Evolutionary conservation across 1,140 invertebrate species (phyloP).

Genomic region (Leptopilina boulardi): DNA sequence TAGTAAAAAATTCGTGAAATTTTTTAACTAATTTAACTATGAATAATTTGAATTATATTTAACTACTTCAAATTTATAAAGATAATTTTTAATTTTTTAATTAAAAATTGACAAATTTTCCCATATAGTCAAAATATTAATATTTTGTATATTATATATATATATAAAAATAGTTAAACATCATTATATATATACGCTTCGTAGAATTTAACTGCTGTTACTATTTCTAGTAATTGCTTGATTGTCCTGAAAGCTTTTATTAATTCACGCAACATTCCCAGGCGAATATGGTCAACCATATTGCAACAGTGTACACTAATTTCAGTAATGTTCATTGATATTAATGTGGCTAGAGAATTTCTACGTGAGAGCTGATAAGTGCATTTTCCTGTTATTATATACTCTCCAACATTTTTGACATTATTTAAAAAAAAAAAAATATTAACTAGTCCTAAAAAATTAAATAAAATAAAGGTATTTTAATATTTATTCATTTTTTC

Average conservation of each 20-base stretch:
- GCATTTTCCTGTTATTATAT: not conserved
- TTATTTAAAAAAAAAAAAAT: not conserved
- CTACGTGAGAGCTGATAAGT: not conserved
- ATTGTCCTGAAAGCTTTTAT: not conserved
- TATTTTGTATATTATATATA: too few species aligned
- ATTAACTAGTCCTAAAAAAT: too few species aligned
- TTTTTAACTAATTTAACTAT: too few species aligned
- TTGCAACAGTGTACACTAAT: not conserved
- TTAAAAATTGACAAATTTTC: too few species aligned
- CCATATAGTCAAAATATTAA: too few species aligned
- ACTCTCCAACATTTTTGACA: not conserved
- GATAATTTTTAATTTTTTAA: too few species aligned
- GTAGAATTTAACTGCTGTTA: not conserved
- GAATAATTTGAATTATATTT: too few species aligned
- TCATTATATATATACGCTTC: not conserved
- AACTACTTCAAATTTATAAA: too few species aligned
- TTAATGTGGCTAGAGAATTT: not conserved
- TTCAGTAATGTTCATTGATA: not conserved
- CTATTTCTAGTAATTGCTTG: not conserved
- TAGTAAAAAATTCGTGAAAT: too few species aligned
- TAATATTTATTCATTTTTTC: too few species aligned
- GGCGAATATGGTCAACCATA: not conserved
- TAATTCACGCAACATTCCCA: not conserved
- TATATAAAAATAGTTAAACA: too few species aligned
- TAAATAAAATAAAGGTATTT: too few species aligned